Base-by-base conservation (phyloP, 2,888 invertebrate species). In the Notocelia uddmanniana region DNA sequence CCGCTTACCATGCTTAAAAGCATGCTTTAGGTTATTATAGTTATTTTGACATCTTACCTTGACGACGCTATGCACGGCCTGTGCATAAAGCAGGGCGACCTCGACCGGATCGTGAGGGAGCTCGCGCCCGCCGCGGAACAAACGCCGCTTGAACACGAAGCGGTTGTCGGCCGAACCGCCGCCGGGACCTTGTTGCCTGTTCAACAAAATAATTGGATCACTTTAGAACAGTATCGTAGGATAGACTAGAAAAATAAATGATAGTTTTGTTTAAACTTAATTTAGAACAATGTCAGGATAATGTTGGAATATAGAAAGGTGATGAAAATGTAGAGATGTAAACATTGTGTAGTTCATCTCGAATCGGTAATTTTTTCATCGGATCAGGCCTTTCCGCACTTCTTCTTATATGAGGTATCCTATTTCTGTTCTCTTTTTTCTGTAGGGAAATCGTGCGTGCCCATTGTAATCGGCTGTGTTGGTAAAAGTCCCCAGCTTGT, bases 31-130 rank as follows among this genome's bases (percentile, higher is more conserved):
- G 11, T 9, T 1, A 5, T 5, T 2, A 18, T 3, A 26, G 15
- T n/a, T 8, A 48, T 55, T 41, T 34, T 6, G 5, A n/a, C 23
- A 19, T 55, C 69, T 76, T 93, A 98, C 98, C 95, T 98, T 98
- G 3, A 98, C 98, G 60, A 99, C 98, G 85, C 97, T 97, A 82
- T 98, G 97, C 10, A 99, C 98, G 71, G 98, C 98, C 92, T 99
- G 99, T 31, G 98, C 98, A 88, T 98, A 99, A 5, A 99, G 93
- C 85, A 99, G 95, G 81, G 98, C 98, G 15, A 98, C 97, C 91
- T 99, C 98, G 0, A 98, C 97, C 0, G 98, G 98, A 92, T 99
- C 99, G 90, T 98, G 98, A 9, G 98, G 98, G 67, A 98, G 94
- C 88, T 98, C 98, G 50, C 98, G 95, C 0, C 97, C 97, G 76